A percentile compares a stretch with the other conserved stretches of the same genome.
Evolutionary conservation across 1,140 invertebrate genomes (phyloP).

Genomic region (Helicoverpa armigera): DNA sequence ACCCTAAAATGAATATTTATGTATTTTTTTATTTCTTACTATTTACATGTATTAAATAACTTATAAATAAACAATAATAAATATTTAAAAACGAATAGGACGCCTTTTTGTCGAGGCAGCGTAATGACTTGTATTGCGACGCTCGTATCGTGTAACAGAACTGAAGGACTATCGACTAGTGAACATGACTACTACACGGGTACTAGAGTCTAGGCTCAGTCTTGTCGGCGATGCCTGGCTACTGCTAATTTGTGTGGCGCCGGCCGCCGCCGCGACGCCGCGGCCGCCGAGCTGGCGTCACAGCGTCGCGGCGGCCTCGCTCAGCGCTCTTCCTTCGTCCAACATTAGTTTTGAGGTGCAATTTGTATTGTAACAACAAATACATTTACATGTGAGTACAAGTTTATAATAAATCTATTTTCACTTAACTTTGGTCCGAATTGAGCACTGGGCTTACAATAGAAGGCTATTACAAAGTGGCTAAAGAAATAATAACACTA

Average conservation of each 20-base stretch:
- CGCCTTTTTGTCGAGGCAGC: constrained; percentile 62
- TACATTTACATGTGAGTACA: not conserved
- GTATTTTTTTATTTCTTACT: constrained; percentile 74
- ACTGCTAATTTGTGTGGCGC: constrained; percentile 9
- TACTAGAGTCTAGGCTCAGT: constrained; percentile 14
- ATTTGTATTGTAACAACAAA: constrained; percentile 25
- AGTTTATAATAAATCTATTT: constrained; percentile 22
- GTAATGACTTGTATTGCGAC: constrained; percentile 40
- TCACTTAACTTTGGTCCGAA: constrained; percentile 43
- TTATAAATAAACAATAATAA: constrained; percentile 83
- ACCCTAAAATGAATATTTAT: constrained; percentile 73
- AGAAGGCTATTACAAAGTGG: not conserved
- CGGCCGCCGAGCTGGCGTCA: not conserved
- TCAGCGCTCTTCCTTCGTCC: not conserved
- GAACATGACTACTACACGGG: not conserved
- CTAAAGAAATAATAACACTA: constrained; percentile 27
- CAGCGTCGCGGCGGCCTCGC: too few species aligned
- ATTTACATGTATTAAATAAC: constrained; percentile 82
- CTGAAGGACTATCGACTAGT: constrained; percentile 20
- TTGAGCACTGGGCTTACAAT: constrained; percentile 28
- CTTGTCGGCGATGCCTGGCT: constrained; percentile 6
- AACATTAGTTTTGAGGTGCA: constrained; percentile 42
- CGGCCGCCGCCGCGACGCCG: not conserved
- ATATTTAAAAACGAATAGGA: constrained; percentile 75
- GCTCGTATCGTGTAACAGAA: constrained; percentile 19